Conservation (phyloP, 2,797 vertebrate genomes). For the Channallabes apus region DNA sequence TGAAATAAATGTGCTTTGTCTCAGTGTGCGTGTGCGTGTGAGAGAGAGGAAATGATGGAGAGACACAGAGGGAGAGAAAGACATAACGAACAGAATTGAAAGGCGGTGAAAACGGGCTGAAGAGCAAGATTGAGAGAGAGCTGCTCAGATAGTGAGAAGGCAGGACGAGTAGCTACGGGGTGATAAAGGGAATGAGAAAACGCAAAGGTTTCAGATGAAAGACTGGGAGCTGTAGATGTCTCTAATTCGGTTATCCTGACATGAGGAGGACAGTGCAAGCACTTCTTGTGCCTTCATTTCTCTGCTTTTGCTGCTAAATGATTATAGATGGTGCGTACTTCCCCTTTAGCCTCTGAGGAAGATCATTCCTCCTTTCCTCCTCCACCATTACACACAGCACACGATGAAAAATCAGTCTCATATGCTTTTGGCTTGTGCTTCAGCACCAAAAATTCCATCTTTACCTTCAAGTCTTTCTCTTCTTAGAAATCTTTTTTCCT, state of each 20-base stretch:
- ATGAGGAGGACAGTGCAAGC: conserved; percentile 67
- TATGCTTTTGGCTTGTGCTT: background rate
- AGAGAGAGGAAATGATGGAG: conserved; percentile 14
- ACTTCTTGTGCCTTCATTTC: conserved; percentile 63
- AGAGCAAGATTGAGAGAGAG: conserved; percentile 19
- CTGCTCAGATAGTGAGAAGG: conserved; percentile 37
- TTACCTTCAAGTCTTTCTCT: background rate
- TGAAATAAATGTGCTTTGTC: conserved; percentile 37
- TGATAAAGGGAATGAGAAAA: conserved; percentile 18
- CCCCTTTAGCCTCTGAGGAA: conserved; percentile 50
- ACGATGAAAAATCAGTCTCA: conserved; percentile 26
- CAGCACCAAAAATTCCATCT: background rate
- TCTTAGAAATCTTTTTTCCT: background rate
- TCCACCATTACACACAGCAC: conserved; percentile 58
- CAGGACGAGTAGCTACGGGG: conserved; percentile 38
- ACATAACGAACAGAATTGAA: conserved; percentile 22
- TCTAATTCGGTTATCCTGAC: conserved; percentile 76
- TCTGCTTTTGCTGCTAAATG: conserved; percentile 66
- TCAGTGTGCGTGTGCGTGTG: conserved; percentile 13
- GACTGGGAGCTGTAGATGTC: conserved; percentile 66
- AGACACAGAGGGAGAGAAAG: conserved; percentile 24
- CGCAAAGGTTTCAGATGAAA: conserved; percentile 48
- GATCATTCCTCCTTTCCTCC: conserved; percentile 10
- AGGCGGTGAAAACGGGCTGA: background rate
- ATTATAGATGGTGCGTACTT: conserved; percentile 72